These are phyloP conservation scores for Philereme transversata DNA, from an alignment of 2,888 invertebrate genomes.

Conservation along the genomic window DNA sequence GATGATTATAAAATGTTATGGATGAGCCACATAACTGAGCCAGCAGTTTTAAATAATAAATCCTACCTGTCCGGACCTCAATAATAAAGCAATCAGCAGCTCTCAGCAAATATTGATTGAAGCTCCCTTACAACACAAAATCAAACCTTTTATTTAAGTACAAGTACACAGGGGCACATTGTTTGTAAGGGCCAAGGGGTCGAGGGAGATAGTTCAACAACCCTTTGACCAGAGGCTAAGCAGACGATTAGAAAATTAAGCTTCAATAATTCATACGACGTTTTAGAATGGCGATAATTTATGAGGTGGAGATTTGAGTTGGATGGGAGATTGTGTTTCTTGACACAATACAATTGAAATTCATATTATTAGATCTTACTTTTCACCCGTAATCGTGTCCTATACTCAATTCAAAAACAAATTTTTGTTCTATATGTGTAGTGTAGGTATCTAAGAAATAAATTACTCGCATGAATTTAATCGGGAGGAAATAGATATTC, in stretches of 20 bases:
- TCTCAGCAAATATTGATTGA: conserved; percentile 75
- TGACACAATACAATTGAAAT: no score
- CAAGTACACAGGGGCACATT: conserved; percentile 62
- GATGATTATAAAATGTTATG: no score
- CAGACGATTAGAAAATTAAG: conserved; percentile 58
- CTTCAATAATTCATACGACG: conserved; percentile 47
- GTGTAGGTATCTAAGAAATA: no score
- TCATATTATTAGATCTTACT: no score
- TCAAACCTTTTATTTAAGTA: conserved; percentile 84
- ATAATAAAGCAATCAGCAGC: conserved; percentile 75
- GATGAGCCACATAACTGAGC: not conserved
- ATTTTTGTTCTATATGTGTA: no score
- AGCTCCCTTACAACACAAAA: conserved; percentile 80
- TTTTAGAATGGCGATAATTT: conserved; percentile 32
- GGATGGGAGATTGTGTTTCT: no score
- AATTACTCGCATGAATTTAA: no score
- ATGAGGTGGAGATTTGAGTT: conserved; percentile 17
- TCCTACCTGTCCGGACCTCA: conserved; percentile 28
- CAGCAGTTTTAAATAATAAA: not conserved
- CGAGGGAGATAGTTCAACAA: conserved; percentile 78
- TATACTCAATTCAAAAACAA: no score
- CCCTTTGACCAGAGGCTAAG: conserved; percentile 78
- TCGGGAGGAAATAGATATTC: no score
- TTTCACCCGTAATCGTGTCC: no score
- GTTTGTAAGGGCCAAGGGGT: conserved; percentile 54